Evolutionary conservation across 2,797 vertebrate species (phyloP).

Genomic region (Picus viridis): DNA sequence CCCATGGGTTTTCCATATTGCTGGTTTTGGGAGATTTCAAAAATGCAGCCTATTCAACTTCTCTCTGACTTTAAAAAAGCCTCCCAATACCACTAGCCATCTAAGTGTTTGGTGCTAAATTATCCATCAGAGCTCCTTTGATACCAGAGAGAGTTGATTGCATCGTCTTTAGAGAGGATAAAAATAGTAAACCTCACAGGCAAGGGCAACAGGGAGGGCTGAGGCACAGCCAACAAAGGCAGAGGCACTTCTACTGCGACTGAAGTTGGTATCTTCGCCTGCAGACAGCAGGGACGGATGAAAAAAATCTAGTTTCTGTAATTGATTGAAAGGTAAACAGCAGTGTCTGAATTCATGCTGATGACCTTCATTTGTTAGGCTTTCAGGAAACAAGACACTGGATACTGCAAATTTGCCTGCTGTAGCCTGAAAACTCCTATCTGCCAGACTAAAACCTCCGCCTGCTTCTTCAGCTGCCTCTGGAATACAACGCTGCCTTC

Average conservation of each 20-base stretch:
- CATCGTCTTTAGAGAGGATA: constrained; percentile 13
- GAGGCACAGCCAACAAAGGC: background rate
- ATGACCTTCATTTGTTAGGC: background rate
- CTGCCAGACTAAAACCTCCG: background rate
- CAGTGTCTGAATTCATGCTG: background rate
- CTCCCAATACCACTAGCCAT: constrained; percentile 10
- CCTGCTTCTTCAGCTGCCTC: background rate
- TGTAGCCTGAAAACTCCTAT: background rate
- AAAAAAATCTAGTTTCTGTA: background rate
- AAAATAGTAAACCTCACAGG: constrained; percentile 32
- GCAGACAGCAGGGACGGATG: background rate
- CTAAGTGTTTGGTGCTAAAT: constrained; percentile 36
- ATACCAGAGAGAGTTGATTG: constrained; percentile 56
- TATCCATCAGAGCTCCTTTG: constrained; percentile 46
- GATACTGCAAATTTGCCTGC: background rate
- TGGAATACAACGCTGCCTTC: background rate
- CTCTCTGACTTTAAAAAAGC: constrained; percentile 16
- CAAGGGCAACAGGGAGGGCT: constrained; percentile 8
- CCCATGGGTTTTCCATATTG: background rate
- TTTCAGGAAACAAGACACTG: background rate
- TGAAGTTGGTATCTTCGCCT: background rate
- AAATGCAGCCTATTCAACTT: background rate
- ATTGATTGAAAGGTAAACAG: accelerated
- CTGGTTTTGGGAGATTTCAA: constrained; percentile 33
- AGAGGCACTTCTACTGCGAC: background rate